These are phyloP conservation scores for Sebastes trivittatus DNA, from an alignment of 2,797 vertebrate genomes.

Conservation along the genomic window DNA sequence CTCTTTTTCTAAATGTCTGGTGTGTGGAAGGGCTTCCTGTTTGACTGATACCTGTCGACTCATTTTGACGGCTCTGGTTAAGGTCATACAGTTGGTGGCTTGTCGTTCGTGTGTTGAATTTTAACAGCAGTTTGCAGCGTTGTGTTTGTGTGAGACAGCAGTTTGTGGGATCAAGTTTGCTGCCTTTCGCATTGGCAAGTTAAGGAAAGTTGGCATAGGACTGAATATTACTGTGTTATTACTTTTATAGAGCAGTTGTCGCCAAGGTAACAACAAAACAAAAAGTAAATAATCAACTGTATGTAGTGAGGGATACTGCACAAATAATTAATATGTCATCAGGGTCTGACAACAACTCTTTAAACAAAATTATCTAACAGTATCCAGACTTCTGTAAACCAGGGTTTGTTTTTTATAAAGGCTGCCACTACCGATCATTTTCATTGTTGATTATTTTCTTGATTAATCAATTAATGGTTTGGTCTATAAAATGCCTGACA, in stretches of 20 bases:
- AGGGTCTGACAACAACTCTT: neutral
- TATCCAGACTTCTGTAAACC: neutral
- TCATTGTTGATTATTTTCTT: too few species aligned
- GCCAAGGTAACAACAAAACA: slow-evolving; percentile 13
- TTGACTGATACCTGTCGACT: slow-evolving; percentile 20
- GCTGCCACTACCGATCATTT: too few species aligned
- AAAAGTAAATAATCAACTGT: slow-evolving; percentile 7
- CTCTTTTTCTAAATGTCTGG: slow-evolving; percentile 34
- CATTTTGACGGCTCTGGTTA: neutral
- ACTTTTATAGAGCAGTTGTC: slow-evolving; percentile 10
- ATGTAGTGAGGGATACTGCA: neutral
- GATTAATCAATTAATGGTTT: too few species aligned
- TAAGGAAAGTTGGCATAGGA: slow-evolving; percentile 26
- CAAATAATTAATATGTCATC: neutral
- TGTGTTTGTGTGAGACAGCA: neutral
- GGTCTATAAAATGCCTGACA: too few species aligned
- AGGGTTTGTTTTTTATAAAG: neutral
- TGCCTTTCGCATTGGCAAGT: neutral
- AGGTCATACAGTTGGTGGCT: neutral
- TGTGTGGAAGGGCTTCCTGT: slow-evolving; percentile 57
- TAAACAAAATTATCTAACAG: neutral
- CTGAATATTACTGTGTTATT: neutral
- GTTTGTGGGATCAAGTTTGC: neutral
- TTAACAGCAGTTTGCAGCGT: neutral
- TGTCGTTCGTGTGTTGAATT: neutral